phyloP scores from a whole-genome alignment of 2,888 invertebrate species.

The Camponotus fellah region DNA sequence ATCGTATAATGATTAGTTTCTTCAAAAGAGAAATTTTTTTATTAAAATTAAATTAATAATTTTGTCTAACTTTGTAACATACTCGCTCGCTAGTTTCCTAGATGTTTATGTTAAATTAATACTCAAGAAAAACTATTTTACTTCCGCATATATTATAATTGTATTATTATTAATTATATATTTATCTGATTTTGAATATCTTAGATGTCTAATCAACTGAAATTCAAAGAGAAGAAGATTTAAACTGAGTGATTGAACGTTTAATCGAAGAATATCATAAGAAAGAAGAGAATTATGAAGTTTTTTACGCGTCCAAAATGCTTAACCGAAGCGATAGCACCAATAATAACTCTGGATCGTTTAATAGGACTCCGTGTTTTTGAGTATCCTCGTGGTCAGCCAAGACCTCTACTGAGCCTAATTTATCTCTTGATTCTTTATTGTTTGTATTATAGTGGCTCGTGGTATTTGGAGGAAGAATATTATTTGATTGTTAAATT shows the following conservation, averaged over 20 bases:
- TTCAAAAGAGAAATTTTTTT: neutral
- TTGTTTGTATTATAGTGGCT: neutral
- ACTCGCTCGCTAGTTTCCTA: neutral
- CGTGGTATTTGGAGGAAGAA: accelerated
- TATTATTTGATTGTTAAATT: neutral
- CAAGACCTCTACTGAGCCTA: slow-evolving; percentile 19
- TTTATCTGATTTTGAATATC: neutral
- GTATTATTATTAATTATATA: neutral
- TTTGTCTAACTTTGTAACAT: neutral
- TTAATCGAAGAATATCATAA: neutral
- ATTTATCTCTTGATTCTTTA: slow-evolving; percentile 13
- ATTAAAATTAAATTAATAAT: neutral
- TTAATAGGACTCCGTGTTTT: slow-evolving; percentile 34
- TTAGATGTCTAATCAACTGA: neutral
- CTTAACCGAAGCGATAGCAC: neutral
- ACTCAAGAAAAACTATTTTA: neutral
- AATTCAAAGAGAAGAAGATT: neutral
- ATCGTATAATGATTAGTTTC: neutral
- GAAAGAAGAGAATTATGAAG: slow-evolving; percentile 18
- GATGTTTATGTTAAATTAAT: neutral
- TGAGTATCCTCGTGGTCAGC: slow-evolving; percentile 14
- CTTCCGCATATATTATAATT: neutral
- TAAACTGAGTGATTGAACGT: neutral
- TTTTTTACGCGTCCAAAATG: slow-evolving; percentile 5
- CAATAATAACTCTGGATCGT: neutral